Conservation (phyloP, 2,113 vertebrate genomes). For the Scolopax mira region DNA sequence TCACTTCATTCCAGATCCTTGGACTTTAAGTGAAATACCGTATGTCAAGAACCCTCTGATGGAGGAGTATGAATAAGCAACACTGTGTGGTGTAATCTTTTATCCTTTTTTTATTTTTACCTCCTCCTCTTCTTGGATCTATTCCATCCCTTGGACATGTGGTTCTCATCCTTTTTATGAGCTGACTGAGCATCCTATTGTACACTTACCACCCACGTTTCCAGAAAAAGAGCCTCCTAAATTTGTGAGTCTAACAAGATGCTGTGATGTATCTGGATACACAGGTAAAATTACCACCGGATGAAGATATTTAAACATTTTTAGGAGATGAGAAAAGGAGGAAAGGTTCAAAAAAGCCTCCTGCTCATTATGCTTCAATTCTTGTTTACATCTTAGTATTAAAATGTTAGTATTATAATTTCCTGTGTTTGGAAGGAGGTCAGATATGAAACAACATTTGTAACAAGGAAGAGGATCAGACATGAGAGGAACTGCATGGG, state of each 20-base stretch:
- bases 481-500: conserved; percentile 37
- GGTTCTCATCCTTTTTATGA: conserved; percentile 6
- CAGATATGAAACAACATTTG: background rate
- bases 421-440: conserved; percentile 32
- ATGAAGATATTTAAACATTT: background rate
- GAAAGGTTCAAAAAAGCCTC: background rate
- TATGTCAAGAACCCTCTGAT: background rate
- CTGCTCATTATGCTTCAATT: background rate
- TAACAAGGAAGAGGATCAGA: conserved; percentile 4
- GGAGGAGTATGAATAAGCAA: background rate
- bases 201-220: conserved; percentile 10
- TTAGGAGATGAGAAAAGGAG: background rate
- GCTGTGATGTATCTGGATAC: background rate
- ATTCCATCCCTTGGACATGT: conserved; percentile 20
- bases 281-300: conserved; percentile 4
- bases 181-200: background rate
- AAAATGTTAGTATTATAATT: background rate
- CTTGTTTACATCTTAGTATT: conserved; percentile 10
- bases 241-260: conserved; percentile 4
- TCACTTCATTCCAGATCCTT: background rate
- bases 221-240: conserved; percentile 31
- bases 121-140: background rate
- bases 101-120: conserved; percentile 1
- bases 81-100: background rate
- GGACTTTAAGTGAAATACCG: background rate